Percentiles rank a stretch among this genome's conserved stretches.
phyloP scores from a whole-genome alignment of 1,140 invertebrate genomes.

The Gonatopus flavifemur region DNA sequence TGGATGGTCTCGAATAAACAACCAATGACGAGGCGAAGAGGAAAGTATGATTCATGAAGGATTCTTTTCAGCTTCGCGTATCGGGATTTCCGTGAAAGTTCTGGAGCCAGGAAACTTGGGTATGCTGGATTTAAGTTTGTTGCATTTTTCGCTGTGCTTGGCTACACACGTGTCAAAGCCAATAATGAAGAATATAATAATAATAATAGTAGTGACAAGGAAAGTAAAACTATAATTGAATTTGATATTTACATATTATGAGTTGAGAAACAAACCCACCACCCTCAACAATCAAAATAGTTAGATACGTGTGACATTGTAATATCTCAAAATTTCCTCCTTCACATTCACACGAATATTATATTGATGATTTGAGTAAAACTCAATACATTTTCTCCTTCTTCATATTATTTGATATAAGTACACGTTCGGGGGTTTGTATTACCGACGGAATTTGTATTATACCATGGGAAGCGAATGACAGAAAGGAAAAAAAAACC shows the following conservation, averaged over 20 bases:
- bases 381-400: too few species aligned
- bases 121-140: slow-evolving; percentile 30
- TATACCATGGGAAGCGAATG: slow-evolving; percentile 16
- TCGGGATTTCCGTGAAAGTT: slow-evolving; percentile 26
- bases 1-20: slow-evolving; percentile 12
- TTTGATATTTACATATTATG: neutral
- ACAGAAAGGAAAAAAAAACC: slow-evolving; percentile 7
- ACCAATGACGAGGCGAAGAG: neutral
- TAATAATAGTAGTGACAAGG: too few species aligned
- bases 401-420: too few species aligned
- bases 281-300: too few species aligned
- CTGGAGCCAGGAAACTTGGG: slow-evolving; percentile 23
- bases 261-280: too few species aligned
- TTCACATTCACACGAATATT: too few species aligned
- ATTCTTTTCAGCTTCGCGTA: slow-evolving; percentile 12
- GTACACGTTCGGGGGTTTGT: neutral
- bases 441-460: neutral
- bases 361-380: too few species aligned
- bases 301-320: too few species aligned
- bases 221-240: too few species aligned
- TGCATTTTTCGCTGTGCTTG: slow-evolving; percentile 32
- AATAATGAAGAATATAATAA: slow-evolving; percentile 29
- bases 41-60: slow-evolving; percentile 14
- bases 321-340: too few species aligned
- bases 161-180: slow-evolving; percentile 33